Percentiles rank a stretch among this genome's conserved stretches.
Evolutionary conservation across 2,888 invertebrate species (phyloP).

Genomic region (Meiosimyza platycephala): DNA sequence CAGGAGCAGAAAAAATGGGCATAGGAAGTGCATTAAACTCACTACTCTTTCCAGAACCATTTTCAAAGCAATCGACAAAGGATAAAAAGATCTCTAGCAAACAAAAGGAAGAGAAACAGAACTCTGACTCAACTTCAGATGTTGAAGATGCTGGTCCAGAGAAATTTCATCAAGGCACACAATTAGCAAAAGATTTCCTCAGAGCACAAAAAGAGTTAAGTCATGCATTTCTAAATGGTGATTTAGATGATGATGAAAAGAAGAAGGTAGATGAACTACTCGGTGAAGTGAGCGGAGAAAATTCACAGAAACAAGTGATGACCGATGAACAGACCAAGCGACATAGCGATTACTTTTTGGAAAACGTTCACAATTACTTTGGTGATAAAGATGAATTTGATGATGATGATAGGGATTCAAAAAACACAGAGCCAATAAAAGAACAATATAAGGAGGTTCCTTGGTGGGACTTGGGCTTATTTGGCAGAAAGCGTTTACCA

Average conservation of each 20-base stretch:
- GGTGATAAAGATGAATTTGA: slow-evolving; percentile 41
- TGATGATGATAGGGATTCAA: slow-evolving; percentile 16
- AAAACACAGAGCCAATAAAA: slow-evolving; percentile 14
- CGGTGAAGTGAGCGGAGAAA: background rate
- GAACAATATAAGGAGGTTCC: slow-evolving; percentile 46
- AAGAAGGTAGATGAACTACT: background rate
- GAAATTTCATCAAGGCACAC: slow-evolving; percentile 39
- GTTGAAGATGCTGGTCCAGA: slow-evolving; percentile 41
- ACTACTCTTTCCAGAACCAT: slow-evolving; percentile 54
- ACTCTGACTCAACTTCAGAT: slow-evolving; percentile 24
- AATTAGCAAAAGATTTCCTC: slow-evolving; percentile 50
- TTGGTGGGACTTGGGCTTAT: slow-evolving; percentile 57
- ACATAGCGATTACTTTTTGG: slow-evolving; percentile 28
- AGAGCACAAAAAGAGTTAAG: slow-evolving; percentile 53
- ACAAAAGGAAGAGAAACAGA: background rate
- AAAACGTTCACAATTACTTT: slow-evolving; percentile 47
- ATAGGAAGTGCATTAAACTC: slow-evolving; percentile 53
- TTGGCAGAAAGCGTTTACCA: slow-evolving; percentile 42
- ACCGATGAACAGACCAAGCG: background rate
- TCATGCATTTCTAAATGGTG: slow-evolving; percentile 48
- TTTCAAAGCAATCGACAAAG: slow-evolving; percentile 46
- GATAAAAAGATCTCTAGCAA: background rate
- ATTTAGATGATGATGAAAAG: slow-evolving; percentile 21
- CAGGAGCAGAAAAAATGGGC: slow-evolving; percentile 40
- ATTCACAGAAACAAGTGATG: background rate